phyloP scores from a whole-genome alignment of 2,113 vertebrate species.

The Ageneiosus marmoratus region DNA sequence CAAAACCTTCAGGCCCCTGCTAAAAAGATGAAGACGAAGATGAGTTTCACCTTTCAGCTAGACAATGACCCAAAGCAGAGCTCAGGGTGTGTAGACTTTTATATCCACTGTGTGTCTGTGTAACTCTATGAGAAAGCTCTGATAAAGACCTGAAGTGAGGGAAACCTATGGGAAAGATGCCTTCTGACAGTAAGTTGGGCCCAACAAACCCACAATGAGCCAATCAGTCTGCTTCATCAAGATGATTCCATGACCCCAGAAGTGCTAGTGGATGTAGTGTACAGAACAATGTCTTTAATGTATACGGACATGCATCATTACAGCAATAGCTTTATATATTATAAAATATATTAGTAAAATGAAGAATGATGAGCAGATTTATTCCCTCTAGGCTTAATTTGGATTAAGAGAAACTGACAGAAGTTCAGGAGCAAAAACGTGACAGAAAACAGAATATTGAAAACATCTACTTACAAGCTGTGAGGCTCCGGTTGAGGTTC shows the following conservation, averaged over 20 bases:
- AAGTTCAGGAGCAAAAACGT: background rate
- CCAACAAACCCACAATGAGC: background rate
- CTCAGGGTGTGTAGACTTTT: too few relatives aligned
- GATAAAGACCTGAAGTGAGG: background rate
- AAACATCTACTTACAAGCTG: conserved; percentile 79
- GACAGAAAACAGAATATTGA: conserved; percentile 3
- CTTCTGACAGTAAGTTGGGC: background rate
- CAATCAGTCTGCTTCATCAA: background rate
- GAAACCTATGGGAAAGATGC: background rate
- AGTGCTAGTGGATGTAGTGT: background rate
- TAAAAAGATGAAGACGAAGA: too few relatives aligned
- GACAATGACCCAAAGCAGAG: too few relatives aligned
- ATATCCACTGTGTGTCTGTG: background rate
- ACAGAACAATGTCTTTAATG: background rate
- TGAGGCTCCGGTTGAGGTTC: conserved; percentile 73
- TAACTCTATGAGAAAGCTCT: background rate
- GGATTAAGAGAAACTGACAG: background rate
- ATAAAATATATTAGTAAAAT: background rate
- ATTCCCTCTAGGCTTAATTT: background rate
- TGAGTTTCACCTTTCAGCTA: too few relatives aligned
- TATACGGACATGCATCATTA: background rate
- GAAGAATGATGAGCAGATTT: too few relatives aligned
- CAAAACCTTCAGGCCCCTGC: too few relatives aligned
- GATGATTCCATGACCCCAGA: background rate
- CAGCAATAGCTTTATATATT: background rate